Base-by-base conservation (phyloP, 2,113 vertebrate species). In the Rhea pennata region DNA sequence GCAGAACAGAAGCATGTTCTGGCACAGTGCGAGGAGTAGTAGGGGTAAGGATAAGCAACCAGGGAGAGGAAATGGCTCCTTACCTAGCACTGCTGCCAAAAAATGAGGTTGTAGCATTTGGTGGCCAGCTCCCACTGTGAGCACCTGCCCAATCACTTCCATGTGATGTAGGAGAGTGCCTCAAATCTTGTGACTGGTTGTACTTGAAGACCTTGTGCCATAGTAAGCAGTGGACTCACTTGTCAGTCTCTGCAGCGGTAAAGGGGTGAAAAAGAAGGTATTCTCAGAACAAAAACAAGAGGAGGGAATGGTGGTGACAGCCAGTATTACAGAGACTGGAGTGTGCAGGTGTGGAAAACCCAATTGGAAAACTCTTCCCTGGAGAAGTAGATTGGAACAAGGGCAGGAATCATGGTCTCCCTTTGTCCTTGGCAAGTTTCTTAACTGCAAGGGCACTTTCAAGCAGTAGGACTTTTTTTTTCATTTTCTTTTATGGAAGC, bases 101-200 rank as follows among this genome's bases (percentile, higher is more conserved):
- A 64, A 10, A 36, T 3, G 8, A 56, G 80, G 26, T 27, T 12
- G 7, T 17, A 66, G 36, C 14, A 23, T 76, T 80, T 84, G 23
- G 17, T 75, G 59, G 23, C 21, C 9, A 33, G 15, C 50, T 73
- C 10, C 21, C 26, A 15, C 36, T 40, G n/a, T 20, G 2, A 76
- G 4, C 11, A n/a, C 22, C 72, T 64, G 11, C 22, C 1, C 0
- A 3, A 3, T 15, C 42, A 54, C 29, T 56, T 72, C 24, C 1
- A 1, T 4, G 12, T 51, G 36, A 31, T 19, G 6, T 27, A 31
- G 36, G 24, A 92, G 21, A 12, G 19, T 22, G 17, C 7, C 6
- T 62, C 23, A 6, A 20, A 33, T 76, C 76, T 64, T 86, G 29
- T 54, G 33, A 36, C 31, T 65, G 42, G 7, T 15, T 75, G 5